Evolutionary conservation across 2,888 invertebrate species (phyloP), one percentile per base, ranked within the genome.

Genomic region (Muscina levida): DNA sequence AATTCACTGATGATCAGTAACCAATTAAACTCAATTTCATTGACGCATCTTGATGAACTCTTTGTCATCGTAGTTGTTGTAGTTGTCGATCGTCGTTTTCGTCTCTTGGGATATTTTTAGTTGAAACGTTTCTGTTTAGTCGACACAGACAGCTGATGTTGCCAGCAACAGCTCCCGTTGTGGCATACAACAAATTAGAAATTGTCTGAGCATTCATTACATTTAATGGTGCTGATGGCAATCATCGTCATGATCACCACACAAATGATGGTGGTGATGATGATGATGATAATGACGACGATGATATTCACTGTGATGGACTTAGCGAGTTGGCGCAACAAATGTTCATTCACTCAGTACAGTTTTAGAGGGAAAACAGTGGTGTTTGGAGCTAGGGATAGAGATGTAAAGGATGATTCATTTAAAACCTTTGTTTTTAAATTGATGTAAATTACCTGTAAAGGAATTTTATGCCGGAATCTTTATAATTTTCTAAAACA

Each of bases 1-100:
- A 74, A 77, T 73, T 74, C 71, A 74, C 65, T 22, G 77, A 15
- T 42, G 37, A 73, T 62, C 59, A 77, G 42, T 62, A 51, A 46
- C 39, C 53, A 71, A 80, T 65, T 80, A 42, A 62, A 62, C 42
- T 62, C 17, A 37, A 22, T 62, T 39, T 77, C 53, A 65, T 67
- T 4, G 56, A 68, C 59, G 59, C 59, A 59, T 68, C 73, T 77
- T 67, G 44, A 77, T 67, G 74, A 67, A 62, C 39, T 48, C n/a
- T n/a, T n/a, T n/a, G n/a, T n/a, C n/a, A n/a, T n/a, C n/a, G n/a
- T n/a, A n/a, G n/a, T n/a, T n/a, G n/a, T n/a, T n/a, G n/a, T n/a
- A n/a, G n/a, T n/a, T n/a, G n/a, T n/a, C n/a, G n/a, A n/a, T n/a
- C 31, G 31, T 31, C 31, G 31, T 31, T 31, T n/a, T 31, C 31